Conservation (phyloP, 1,140 invertebrate species). For the Himalopsyche phryganea region DNA sequence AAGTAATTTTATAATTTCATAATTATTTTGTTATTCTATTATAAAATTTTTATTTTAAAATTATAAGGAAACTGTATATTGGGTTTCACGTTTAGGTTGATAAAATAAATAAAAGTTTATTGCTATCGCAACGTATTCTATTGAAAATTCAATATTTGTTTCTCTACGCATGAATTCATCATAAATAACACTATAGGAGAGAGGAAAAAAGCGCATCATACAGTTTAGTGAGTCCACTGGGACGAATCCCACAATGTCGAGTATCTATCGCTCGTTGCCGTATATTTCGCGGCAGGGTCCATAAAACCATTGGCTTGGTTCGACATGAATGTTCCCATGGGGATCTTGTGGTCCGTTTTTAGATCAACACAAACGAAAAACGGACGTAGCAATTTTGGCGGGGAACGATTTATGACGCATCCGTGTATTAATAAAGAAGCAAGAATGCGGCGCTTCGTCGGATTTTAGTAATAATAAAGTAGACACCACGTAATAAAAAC, state of each 20-base stretch:
- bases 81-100: too few species aligned
- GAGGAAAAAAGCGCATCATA: conserved; percentile 10
- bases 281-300: conserved; percentile 20
- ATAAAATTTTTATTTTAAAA: too few species aligned
- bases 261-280: not conserved
- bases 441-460: too few species aligned
- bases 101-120: too few species aligned
- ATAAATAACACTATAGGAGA: conserved; percentile 16
- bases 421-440: too few species aligned
- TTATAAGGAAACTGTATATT: too few species aligned
- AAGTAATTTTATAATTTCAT: too few species aligned
- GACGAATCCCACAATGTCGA: not conserved
- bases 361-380: conserved; percentile 9
- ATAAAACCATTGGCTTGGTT: conserved; percentile 32
- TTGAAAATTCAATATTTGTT: too few species aligned
- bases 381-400: conserved; percentile 2
- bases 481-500: too few species aligned
- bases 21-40: too few species aligned
- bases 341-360: conserved; percentile 17
- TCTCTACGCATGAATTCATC: conserved; percentile 12
- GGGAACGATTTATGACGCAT: conserved; percentile 24
- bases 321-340: conserved; percentile 29
- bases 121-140: too few species aligned
- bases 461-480: too few species aligned
- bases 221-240: conserved; percentile 22